These are phyloP conservation scores for Zapornia atra DNA, from an alignment of 2,113 vertebrate species.

Conservation along the genomic window DNA sequence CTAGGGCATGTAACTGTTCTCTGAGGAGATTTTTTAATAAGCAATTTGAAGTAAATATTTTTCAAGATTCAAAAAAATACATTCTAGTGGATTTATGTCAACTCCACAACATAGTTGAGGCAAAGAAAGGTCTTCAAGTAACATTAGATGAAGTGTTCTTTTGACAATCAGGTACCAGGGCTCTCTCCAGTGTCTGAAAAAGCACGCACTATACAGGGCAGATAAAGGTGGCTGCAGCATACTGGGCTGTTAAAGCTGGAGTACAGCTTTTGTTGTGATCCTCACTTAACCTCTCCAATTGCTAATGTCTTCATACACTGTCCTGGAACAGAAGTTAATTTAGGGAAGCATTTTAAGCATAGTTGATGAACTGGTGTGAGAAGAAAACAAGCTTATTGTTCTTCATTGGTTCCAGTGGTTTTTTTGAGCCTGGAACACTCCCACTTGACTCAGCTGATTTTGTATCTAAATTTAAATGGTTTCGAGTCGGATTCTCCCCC, in stretches of 20 bases:
- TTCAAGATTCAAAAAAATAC: background rate
- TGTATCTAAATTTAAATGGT: conserved; percentile 10
- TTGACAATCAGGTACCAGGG: background rate
- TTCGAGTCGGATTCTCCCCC: background rate
- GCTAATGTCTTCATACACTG: background rate
- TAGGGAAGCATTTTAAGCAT: background rate
- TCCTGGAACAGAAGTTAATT: background rate
- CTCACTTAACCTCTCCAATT: background rate
- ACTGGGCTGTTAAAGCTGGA: background rate
- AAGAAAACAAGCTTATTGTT: conserved; percentile 18
- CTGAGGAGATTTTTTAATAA: background rate
- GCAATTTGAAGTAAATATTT: background rate
- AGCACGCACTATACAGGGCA: background rate
- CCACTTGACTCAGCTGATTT: conserved; percentile 7
- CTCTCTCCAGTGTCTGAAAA: background rate
- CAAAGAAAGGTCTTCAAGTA: background rate
- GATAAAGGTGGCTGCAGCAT: rapidly evolving
- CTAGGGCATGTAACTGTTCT: background rate
- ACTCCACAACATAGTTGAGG: background rate
- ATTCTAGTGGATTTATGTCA: background rate
- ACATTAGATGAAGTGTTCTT: background rate
- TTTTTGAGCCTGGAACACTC: background rate
- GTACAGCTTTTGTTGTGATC: background rate
- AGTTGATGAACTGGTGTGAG: background rate
- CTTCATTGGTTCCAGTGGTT: background rate